phyloP scores from a whole-genome alignment of 2,113 vertebrate genomes.

The Burhinus oedicnemus region DNA sequence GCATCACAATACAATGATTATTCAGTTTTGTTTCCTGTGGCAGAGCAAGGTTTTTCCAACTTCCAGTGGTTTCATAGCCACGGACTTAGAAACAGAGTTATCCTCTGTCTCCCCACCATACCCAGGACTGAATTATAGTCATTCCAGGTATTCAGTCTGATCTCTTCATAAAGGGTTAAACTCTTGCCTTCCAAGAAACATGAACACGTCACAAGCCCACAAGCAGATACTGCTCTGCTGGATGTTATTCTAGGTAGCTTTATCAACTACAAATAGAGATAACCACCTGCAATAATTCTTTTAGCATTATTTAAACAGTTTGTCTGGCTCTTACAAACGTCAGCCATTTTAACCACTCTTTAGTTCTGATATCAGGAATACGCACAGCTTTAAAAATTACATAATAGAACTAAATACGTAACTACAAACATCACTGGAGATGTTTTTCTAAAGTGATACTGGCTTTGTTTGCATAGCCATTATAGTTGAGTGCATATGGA shows the following conservation, averaged over 20 bases:
- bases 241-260: conserved; percentile 20
- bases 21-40: not conserved
- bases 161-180: conserved; percentile 4
- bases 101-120: not conserved
- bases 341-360: not conserved
- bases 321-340: not conserved
- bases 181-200: conserved; percentile 13
- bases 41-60: not conserved
- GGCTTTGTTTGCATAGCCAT: conserved; percentile 2
- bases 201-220: not conserved
- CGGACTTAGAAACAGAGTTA: fast-evolving
- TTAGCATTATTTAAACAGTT: conserved; percentile 40
- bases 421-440: not conserved
- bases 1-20: not conserved
- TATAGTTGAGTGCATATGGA: not conserved
- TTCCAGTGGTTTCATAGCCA: not conserved
- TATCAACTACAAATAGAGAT: conserved; percentile 63
- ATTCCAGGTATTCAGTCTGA: not conserved
- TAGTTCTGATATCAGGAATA: not conserved
- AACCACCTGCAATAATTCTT: conserved; percentile 34
- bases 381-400: not conserved
- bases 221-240: conserved; percentile 6
- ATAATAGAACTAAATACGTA: not conserved
- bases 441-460: not conserved
- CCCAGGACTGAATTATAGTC: not conserved